Percentiles rank a stretch among this genome's conserved stretches.
phyloP scores from a whole-genome alignment of 37 sponge, comb jelly and placozoan species.

The Hormiphora californensis region DNA sequence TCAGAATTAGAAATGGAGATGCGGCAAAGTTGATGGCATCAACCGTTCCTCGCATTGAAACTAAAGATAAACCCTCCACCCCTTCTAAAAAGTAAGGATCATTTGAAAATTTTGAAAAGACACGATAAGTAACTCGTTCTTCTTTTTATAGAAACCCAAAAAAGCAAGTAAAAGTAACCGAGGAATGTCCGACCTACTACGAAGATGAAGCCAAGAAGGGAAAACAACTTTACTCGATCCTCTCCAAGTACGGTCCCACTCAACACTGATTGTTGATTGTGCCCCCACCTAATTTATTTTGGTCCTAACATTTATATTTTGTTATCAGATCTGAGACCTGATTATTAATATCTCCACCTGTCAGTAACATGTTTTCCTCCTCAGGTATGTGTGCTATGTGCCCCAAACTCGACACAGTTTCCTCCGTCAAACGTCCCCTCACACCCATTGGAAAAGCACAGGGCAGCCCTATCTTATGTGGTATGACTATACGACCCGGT shows the following conservation, averaged over 20 bases:
- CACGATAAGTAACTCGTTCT: too few species aligned
- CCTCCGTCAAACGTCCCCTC: background rate
- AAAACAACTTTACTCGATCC: background rate
- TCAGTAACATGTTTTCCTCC: too few species aligned
- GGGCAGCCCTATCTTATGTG: background rate
- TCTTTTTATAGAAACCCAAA: too few species aligned
- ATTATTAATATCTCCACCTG: too few species aligned
- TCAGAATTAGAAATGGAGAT: too few species aligned
- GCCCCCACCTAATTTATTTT: background rate
- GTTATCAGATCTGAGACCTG: too few species aligned
- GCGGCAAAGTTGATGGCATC: too few species aligned
- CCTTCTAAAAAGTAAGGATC: too few species aligned
- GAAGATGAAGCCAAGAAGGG: slow-evolving; percentile 30
- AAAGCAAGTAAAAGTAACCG: background rate
- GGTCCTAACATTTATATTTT: background rate
- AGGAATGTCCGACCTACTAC: background rate
- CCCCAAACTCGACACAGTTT: background rate
- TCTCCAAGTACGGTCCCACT: background rate
- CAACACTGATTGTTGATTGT: background rate
- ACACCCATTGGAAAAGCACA: background rate
- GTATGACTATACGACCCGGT: background rate
- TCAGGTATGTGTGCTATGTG: background rate
- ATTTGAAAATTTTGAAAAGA: too few species aligned
- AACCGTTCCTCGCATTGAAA: too few species aligned
- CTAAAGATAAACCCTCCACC: too few species aligned